Evolutionary conservation across 2,797 vertebrate genomes (phyloP).

Genomic region (Streptopelia turtur): DNA sequence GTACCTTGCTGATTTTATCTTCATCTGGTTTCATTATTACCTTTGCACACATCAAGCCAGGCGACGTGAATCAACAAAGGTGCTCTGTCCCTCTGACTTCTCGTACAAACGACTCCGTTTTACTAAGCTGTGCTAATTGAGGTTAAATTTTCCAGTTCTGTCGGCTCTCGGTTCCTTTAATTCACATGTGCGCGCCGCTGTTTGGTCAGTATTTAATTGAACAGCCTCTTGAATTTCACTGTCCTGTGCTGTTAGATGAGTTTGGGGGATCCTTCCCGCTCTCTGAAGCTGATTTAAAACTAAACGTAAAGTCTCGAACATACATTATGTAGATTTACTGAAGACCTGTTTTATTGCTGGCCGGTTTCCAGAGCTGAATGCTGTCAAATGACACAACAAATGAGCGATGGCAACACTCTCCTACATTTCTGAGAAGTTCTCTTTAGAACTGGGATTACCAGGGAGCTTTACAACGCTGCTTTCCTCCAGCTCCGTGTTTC

Average conservation of each 20-base stretch:
- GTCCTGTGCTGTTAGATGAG: background rate
- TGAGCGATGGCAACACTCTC: background rate
- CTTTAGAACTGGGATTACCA: background rate
- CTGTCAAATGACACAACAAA: accelerated
- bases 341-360: background rate
- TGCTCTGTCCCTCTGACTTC: background rate
- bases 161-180: background rate
- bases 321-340: accelerated
- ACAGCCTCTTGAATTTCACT: background rate
- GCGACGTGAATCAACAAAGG: background rate
- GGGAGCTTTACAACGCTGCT: background rate
- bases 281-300: background rate
- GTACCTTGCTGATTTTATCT: background rate
- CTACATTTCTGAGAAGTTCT: background rate
- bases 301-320: background rate
- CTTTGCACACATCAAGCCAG: background rate
- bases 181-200: background rate
- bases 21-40: background rate
- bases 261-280: background rate
- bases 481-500: background rate
- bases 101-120: background rate
- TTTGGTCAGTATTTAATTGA: background rate
- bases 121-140: background rate
- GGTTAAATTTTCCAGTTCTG: background rate
- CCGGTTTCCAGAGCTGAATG: background rate